These are phyloP conservation scores for Melanotaenia nigrans DNA, from an alignment of 2,797 vertebrate species.

Conservation along the genomic window DNA sequence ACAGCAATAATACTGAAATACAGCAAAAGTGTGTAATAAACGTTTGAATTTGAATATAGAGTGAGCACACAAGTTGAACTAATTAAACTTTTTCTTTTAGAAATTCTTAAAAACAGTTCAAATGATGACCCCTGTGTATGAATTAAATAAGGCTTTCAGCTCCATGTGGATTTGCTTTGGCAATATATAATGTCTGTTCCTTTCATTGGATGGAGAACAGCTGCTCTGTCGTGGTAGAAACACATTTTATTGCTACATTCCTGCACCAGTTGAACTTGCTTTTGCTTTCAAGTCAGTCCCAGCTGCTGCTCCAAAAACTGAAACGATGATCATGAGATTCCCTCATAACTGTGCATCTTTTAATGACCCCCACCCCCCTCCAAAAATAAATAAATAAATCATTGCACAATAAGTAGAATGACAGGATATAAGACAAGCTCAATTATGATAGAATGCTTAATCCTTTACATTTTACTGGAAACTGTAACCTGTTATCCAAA, in stretches of 20 bases:
- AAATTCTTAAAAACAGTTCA: neutral
- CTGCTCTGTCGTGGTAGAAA: neutral
- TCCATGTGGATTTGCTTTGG: neutral
- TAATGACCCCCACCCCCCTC: neutral
- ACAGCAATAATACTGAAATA: neutral
- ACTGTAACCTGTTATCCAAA: neutral
- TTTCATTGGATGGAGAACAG: neutral
- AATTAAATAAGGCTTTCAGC: neutral
- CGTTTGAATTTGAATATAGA: neutral
- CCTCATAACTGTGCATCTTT: neutral
- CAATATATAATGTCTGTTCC: neutral
- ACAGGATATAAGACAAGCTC: neutral
- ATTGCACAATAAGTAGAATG: neutral
- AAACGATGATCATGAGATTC: neutral
- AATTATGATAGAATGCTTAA: too few species aligned
- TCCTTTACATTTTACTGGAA: too few species aligned
- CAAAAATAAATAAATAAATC: neutral
- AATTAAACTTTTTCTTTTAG: neutral
- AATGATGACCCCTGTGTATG: neutral
- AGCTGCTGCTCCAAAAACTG: neutral
- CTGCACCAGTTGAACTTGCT: neutral
- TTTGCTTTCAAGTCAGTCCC: neutral
- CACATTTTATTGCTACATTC: constrained; percentile 3
- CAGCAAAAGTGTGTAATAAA: neutral
- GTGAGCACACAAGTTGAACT: neutral